Evolutionary conservation across 1,140 invertebrate genomes (phyloP), one percentile per base, ranked within the genome.

Genomic region (Aphaenogaster floridana): DNA sequence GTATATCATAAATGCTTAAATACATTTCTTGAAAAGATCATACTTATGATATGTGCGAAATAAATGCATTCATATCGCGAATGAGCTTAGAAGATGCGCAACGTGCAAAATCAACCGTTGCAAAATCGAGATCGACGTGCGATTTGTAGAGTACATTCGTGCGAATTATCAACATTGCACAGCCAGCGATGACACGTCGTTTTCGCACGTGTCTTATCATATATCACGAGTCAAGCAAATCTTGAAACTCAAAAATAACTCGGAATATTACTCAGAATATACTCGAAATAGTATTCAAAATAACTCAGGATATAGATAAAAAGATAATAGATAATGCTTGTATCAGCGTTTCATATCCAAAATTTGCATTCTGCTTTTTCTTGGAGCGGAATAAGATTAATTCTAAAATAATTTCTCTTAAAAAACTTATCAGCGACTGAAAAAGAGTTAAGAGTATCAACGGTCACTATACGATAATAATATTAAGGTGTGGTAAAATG

Each of bases 181-280:
- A n/a, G 17, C 4, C 64, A 68, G 45, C 42, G 42, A 63, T 45
- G 80, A 63, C 42, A 61, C 42, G 21, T 83, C 17, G n/a, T 59
- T 59, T 17, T 36, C 11, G 52, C 9, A 54, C 80, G 69, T 76
- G 69, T 72, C 42, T 76, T 84, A 84, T 76, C 80, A 36, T 36
- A 39, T 39, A 76, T 76, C 80, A 39, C 42, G 13, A 36, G 8
- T 21, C 36, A 69, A 48, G 34, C 54, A 61, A 81, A 66, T 69
- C 36, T 71, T n/a, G n/a, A 81, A 45, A 76, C 36, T 84, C 42
- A 7, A 28, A 28, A 28, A 28, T 28, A 28, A 28, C 28, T 28
- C 28, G 28, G 28, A 28, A 28, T 28, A 28, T 28, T 28, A 28
- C 28, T 28, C 28, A 28, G 28, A 28, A 28, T 28, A 28, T 28